These are phyloP conservation scores for Standfussiana lucernea DNA, from an alignment of 2,888 invertebrate genomes.

Conservation along the genomic window DNA sequence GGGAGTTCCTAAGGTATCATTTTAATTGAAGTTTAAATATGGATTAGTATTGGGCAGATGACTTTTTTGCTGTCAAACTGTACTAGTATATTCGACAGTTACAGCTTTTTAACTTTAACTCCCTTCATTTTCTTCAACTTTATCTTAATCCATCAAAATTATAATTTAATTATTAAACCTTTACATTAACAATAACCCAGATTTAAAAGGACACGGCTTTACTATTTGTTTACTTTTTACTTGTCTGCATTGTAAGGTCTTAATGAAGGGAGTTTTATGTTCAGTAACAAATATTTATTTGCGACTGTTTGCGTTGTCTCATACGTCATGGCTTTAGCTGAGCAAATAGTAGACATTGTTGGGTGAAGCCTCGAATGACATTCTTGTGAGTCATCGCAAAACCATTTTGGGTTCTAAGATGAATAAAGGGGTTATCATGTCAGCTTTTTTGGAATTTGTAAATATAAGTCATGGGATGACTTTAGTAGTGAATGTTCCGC, in stretches of 20 bases:
- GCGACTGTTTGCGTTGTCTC: conserved; percentile 65
- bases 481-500: not conserved
- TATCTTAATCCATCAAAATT: not conserved
- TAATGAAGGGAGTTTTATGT: conserved; percentile 72
- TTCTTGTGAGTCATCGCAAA: conserved; percentile 52
- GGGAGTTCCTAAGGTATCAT: not conserved
- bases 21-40: not conserved
- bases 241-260: conserved; percentile 63
- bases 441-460: not conserved
- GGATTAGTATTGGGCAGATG: not conserved
- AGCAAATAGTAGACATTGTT: conserved; percentile 45
- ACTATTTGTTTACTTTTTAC: conserved; percentile 56
- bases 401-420: conserved; percentile 24
- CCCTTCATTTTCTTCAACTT: not conserved
- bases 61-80: not conserved
- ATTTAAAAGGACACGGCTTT: conserved; percentile 15
- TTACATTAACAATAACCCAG: conserved; percentile 26
- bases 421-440: conserved; percentile 1
- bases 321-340: conserved; percentile 48
- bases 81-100: not conserved
- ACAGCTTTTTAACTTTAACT: not conserved
- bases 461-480: not conserved
- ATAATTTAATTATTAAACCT: not conserved
- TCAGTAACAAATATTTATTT: conserved; percentile 64
- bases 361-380: conserved; percentile 22